Evolutionary conservation across 2,888 invertebrate genomes (phyloP).

Genomic region (Dryobota labecula): DNA sequence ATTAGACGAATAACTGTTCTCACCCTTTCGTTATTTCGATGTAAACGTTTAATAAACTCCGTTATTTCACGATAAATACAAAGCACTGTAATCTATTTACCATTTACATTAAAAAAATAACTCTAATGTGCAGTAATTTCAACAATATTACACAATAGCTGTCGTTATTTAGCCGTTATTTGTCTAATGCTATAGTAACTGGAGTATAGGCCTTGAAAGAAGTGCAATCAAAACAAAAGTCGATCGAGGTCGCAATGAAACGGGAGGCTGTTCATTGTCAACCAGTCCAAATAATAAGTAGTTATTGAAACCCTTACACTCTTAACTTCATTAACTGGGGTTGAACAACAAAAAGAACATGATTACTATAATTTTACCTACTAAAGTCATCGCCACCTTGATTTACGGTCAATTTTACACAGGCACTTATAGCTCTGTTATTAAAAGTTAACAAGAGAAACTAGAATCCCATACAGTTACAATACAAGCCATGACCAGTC

Average conservation of each 20-base stretch:
- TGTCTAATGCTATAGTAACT: no score
- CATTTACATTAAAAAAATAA: no score
- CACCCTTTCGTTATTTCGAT: no score
- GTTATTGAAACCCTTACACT: slow-evolving; percentile 34
- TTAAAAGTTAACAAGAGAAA: slow-evolving; percentile 79
- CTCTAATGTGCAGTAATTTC: no score
- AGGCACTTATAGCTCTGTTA: slow-evolving; percentile 63
- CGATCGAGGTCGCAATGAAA: slow-evolving; percentile 34
- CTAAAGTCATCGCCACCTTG: slow-evolving; percentile 33
- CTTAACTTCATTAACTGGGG: slow-evolving; percentile 5
- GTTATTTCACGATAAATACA: no score
- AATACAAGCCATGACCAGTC: slow-evolving; percentile 71
- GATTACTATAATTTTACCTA: slow-evolving; percentile 35
- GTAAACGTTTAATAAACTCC: no score
- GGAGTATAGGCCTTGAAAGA: slow-evolving; percentile 32
- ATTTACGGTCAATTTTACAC: slow-evolving; percentile 52
- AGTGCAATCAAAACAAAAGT: slow-evolving; percentile 32
- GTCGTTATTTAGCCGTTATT: no score
- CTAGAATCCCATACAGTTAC: slow-evolving; percentile 74
- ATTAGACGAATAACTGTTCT: no score
- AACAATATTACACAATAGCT: no score
- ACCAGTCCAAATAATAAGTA: slow-evolving; percentile 36
- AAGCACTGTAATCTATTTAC: no score
- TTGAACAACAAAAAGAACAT: slow-evolving; percentile 8
- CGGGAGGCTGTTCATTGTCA: slow-evolving; percentile 46